phyloP scores from a whole-genome alignment of 2,888 invertebrate genomes.

The Ophion obscuratus region DNA sequence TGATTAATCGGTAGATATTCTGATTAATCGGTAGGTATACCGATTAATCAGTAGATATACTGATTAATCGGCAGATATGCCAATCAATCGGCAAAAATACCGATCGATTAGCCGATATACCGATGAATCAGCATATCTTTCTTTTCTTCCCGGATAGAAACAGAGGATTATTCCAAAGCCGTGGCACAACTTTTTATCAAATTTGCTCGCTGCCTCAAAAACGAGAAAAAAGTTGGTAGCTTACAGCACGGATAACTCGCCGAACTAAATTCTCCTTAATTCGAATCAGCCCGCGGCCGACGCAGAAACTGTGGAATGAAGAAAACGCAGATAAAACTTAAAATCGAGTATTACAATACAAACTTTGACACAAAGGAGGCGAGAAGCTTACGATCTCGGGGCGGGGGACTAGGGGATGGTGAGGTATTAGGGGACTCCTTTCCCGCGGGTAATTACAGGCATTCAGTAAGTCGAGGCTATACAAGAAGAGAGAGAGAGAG shows the following conservation, averaged over 20 bases:
- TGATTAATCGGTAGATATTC: no score
- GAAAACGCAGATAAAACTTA: conserved; percentile 47
- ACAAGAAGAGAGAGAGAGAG: conserved; percentile 21
- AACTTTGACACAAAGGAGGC: conserved; percentile 45
- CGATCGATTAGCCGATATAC: no score
- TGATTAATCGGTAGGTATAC: no score
- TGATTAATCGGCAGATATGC: no score
- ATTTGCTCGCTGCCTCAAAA: not conserved
- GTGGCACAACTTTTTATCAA: not conserved
- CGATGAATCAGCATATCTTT: no score
- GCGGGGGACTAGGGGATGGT: not conserved
- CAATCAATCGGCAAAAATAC: no score
- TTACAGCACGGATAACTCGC: not conserved
- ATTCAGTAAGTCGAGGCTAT: conserved; percentile 43
- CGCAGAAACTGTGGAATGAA: conserved; percentile 19
- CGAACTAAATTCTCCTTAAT: conserved; percentile 16
- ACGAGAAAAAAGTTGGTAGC: not conserved
- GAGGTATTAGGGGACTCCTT: conserved; percentile 65
- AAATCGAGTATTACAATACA: conserved; percentile 54
- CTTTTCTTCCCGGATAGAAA: no score
- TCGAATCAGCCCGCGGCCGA: conserved; percentile 38
- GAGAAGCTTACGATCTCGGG: conserved; percentile 38
- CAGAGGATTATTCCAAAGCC: no score
- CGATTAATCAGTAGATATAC: no score
- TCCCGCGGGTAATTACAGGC: conserved; percentile 69